Conservation (phyloP, 2,888 invertebrate genomes). For the Auanema sp. region DNA sequence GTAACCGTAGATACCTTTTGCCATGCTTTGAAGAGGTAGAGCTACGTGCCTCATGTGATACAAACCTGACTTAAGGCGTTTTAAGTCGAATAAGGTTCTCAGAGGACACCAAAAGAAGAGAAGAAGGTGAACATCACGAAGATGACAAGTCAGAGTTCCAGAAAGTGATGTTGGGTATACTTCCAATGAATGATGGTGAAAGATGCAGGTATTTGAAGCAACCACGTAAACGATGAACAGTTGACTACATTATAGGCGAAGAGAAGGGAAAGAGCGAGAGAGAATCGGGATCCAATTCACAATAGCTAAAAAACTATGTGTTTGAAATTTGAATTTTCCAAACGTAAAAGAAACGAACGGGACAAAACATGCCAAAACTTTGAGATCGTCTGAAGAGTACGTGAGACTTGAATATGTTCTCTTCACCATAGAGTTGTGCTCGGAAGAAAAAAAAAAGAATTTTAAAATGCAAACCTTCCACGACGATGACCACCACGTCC, state of each 20-base stretch:
- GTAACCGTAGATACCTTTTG: conserved; percentile 1
- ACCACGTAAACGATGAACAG: too few species aligned
- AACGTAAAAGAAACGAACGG: background rate
- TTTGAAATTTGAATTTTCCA: too few species aligned
- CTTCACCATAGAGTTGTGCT: conserved; percentile 2
- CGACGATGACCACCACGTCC: conserved; percentile 16
- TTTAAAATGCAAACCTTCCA: conserved; percentile 11
- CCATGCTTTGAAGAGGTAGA: background rate
- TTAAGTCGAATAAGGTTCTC: too few species aligned
- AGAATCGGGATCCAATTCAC: background rate
- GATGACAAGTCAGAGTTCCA: conserved; percentile 1
- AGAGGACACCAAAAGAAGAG: conserved; percentile 5
- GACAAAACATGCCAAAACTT: background rate
- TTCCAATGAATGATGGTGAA: too few species aligned
- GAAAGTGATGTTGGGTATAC: too few species aligned
- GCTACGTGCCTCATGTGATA: background rate
- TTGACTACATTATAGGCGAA: background rate
- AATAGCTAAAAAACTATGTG: background rate
- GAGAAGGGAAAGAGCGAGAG: conserved; percentile 2
- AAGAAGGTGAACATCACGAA: conserved; percentile 4
- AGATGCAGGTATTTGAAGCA: too few species aligned
- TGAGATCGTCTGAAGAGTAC: background rate
- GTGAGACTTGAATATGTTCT: conserved; percentile 4
- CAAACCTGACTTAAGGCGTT: conserved; percentile 1
- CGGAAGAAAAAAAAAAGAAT: background rate